Evolutionary conservation across 1,140 invertebrate genomes (phyloP), one percentile per base, ranked within the genome.

Genomic region (Zaprionus camerounensis): DNA sequence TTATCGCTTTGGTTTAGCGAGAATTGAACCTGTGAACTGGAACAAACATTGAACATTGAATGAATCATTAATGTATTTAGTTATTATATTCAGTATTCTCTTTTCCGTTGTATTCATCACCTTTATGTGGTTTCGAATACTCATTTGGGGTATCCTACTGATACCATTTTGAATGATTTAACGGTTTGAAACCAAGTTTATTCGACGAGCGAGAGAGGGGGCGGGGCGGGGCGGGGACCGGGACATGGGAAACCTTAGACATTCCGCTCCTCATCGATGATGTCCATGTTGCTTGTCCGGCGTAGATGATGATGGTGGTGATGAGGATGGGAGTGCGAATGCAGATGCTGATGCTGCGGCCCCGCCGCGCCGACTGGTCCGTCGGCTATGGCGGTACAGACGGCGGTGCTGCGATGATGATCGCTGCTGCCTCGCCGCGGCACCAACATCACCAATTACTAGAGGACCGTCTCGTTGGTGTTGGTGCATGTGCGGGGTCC

Each of bases 391-490:
- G 81, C 72, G 46, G 72, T 75, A 44, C 76, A 71, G 17, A 83
- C 73, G 62, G 74, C 71, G 26, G 76, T 57, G 34, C 58, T 64
- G 56, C 82, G 80, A 67, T 72, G 79, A n/a, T 86, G 83, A 36
- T 84, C 72, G 61, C 87, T 87, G 69, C 90, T 88, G 63, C 86
- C 75, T 7, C 83, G 91, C 67, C 85, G 75, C 75, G 91, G 91
- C 84, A 92, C 88, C 85, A 91, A 81, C 80, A 91, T 82, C 75
- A 91, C 82, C 84, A 92, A 86, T 92, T 92, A 92, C 95, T 96
- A 97, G 69, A 97, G 95, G 76, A 97, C 95, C 71, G 96, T 97
- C 94, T 97, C 96, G 85, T 97, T 97, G 28, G 96, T 97, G 88
- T 96, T 97, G 34, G 96, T 97, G 91, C 95, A 96, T 3, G 96